Conservation (phyloP, 2,113 vertebrate genomes). For the Laterallus jamaicensis region DNA sequence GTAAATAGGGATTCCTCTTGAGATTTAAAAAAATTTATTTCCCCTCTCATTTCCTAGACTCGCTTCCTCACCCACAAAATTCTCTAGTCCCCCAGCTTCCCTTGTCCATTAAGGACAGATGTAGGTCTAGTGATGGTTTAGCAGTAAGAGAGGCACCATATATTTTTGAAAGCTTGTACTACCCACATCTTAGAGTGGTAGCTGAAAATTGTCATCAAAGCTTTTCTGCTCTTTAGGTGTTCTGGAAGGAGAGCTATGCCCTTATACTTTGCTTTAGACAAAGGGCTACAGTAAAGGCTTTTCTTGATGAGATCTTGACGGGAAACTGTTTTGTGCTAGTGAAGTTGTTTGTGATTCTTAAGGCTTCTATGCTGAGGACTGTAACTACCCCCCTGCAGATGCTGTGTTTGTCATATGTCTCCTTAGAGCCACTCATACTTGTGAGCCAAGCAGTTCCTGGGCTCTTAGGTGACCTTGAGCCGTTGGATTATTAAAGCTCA, state of each 20-base stretch:
- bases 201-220: background rate
- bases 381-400: background rate
- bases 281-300: background rate
- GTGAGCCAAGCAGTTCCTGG: conserved; percentile 16
- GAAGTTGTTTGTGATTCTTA: background rate
- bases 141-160: background rate
- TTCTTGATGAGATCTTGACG: background rate
- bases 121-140: background rate
- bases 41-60: background rate
- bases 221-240: background rate
- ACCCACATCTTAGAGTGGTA: background rate
- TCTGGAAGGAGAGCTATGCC: background rate
- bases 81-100: background rate
- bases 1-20: background rate
- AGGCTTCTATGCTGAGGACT: background rate
- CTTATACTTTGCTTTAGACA: background rate
- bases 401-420: conserved; percentile 2
- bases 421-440: background rate
- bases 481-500: conserved; percentile 33
- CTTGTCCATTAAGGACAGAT: background rate
- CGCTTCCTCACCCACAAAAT: background rate
- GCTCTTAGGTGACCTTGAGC: conserved; percentile 13
- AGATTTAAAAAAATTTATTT: background rate
- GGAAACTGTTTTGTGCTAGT: background rate
- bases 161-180: background rate